Evolutionary conservation across 2,888 invertebrate genomes (phyloP), one percentile per base, ranked within the genome.

Genomic region (Diadromus collaris): DNA sequence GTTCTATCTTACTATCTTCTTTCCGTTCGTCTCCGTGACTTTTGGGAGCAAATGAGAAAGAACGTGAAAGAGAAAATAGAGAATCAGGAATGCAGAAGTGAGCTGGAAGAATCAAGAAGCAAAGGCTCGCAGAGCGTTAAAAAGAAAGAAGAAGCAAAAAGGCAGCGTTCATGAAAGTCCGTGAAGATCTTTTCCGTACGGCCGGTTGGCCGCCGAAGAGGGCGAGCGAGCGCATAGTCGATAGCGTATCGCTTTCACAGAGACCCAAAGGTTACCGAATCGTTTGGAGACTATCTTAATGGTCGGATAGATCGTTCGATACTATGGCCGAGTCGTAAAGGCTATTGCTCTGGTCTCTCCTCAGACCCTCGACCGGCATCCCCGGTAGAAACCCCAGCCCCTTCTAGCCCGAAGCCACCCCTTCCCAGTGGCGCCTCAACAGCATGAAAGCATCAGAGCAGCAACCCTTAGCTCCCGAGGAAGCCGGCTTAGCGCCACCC

Each of bases 201-300:
- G 75, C 69, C 78, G 64, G 68, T 78, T 65, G 76, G 70, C 74
- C 65, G 68, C 29, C 34, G 29, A 41, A 56, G 65, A 67, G 61
- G 46, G 67, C 71, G 82, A 76, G 73, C 82, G 85, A 83, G 86
- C 86, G 85, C 86, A 83, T 76, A 90, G 87, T 90, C 88, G 90
- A 90, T 90, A 90, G 87, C 89, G 89, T 90, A 90, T 90, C 89
- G 89, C 87, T 90, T 89, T 89, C 86, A 87, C 87, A 88, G 89
- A 90, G 89, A 90, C 89, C 88, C 87, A 91, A 89, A 91, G 91
- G 91, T 91, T 90, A 90, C 90, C 88, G 90, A 91, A 90, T 90
- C 90, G 90, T 91, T 90, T 86, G 87, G 87, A 89, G 90, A 90
- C 91, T 91, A 91, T 91, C 91, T 91, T 90, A 91, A 91, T 89